Base-by-base conservation (phyloP, 2,888 invertebrate genomes). In the Nematopogon swammerdamellus region DNA sequence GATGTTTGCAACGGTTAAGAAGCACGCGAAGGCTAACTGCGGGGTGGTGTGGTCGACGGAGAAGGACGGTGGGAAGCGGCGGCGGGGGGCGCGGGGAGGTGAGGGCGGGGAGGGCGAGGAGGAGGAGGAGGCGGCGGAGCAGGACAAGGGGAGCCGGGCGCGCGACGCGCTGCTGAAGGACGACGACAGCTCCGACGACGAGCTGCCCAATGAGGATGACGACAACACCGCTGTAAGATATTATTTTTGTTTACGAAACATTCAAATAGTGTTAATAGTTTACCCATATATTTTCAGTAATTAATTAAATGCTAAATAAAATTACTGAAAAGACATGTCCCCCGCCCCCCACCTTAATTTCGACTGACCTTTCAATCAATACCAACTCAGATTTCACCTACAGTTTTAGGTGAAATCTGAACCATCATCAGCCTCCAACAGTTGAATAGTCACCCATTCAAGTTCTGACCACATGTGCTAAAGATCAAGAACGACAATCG, bases 131-230 rank as follows among this genome's bases (percentile, higher is more conserved):
- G 56, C 64, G 19, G 60, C 60, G 18, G 64, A 60, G 47, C 66
- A 63, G 49, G 55, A 63, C 57, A 36, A 57, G 10, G 59, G 57
- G 1, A 59, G 57, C 1, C 56, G 58, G 10, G 57, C 55, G 44
- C 63, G 62, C 50, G 56, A 64, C 18, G 60, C 60, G 19, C 63
- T 60, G 47, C 65, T 63, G 49, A 55, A 63, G 57, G 72, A 69
- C 4, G 70, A 72, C 45, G 82, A 82, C 45, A 86, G 87, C 55
- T 86, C 87, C 0, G 89, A 89, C 54, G 87, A 86, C 52, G 89
- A 90, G 51, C 82, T 75, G 10, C 82, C 83, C 18, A 85, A 84
- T 56, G 72, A 73, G 14, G 84, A 84, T 50, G 79, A 75, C 51
- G 80, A 80, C 45, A 71, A 73, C 53, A 79, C 76, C 48, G 76